phyloP scores from a whole-genome alignment of 2,113 vertebrate species.

The Eleginops maclovinus region DNA sequence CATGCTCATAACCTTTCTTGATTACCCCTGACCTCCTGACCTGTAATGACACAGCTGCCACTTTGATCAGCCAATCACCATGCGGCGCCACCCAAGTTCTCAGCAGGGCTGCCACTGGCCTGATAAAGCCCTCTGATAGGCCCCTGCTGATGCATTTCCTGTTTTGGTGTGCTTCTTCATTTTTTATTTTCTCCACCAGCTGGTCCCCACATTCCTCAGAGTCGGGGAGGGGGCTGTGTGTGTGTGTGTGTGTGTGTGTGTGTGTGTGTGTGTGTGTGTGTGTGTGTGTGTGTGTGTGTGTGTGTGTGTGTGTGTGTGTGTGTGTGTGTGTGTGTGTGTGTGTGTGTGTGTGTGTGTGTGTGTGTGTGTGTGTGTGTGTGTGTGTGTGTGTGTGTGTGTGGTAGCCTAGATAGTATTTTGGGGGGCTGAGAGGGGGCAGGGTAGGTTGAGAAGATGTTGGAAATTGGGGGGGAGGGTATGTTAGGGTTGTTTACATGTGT shows the following conservation, averaged over 20 bases:
- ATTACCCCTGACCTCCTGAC: slow-evolving; percentile 75
- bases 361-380: slow-evolving; percentile 53
- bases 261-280: slow-evolving; percentile 53
- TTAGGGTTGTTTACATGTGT: slow-evolving; percentile 73
- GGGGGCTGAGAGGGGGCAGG: slow-evolving; percentile 42
- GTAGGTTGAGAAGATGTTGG: slow-evolving; percentile 57
- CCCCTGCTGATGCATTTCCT: slow-evolving; percentile 83
- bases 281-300: slow-evolving; percentile 58
- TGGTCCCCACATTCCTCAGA: slow-evolving; percentile 76
- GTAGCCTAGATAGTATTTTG: slow-evolving; percentile 72
- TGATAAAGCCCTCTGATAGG: slow-evolving; percentile 81
- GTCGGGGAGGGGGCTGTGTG: slow-evolving; percentile 61
- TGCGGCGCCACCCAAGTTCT: slow-evolving; percentile 77
- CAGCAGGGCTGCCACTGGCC: slow-evolving; percentile 61
- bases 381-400: slow-evolving; percentile 58
- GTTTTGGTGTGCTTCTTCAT: slow-evolving; percentile 79
- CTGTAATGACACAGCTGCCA: slow-evolving; percentile 72
- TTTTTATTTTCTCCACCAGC: slow-evolving; percentile 77
- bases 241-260: slow-evolving; percentile 36
- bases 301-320: slow-evolving; percentile 43
- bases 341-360: slow-evolving; percentile 36
- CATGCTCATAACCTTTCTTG: slow-evolving; percentile 63
- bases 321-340: slow-evolving; percentile 58
- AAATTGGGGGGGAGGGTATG: slow-evolving; percentile 62
- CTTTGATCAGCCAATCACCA: slow-evolving; percentile 80